Evolutionary conservation across 35 echinoderm and acorn worm species (phyloP), one percentile per base, ranked within the genome.

Genomic region (Ophiothrix spiculata): DNA sequence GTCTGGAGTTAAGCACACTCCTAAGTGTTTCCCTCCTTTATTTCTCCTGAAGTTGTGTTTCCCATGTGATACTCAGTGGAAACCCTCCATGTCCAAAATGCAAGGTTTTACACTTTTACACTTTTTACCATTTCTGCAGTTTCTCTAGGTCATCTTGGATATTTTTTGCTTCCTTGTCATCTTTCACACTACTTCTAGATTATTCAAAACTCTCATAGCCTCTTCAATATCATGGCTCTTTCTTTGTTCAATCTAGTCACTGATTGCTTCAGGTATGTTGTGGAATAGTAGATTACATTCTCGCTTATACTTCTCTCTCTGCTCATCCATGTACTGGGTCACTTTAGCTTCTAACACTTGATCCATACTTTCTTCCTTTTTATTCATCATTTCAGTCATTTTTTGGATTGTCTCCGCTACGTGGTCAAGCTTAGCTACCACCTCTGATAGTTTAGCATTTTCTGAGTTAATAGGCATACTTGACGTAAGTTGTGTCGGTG

Each of bases 241-340:
- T 34, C 32, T 31, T 21, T 25, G 12, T 23, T 54, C 40, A 10
- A 38, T 31, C 19, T 81, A 2, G 25, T 81, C 80, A 54, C 80
- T 81, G 13, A 23, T 8, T 4, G 39, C 15, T 32, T 81, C 60
- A 4, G 60, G 60, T 4, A 69, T 69, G 60, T 69, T 69, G 60
- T 69, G 60, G 13, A 81, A 81, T 4, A 81, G n/a, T 25, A 81
- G 0, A 80, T 80, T 80, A 37, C 34, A 31, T 40, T 81, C 23
- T 81, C 39, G 21, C 21, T 81, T 34, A 1, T 81, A 16, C 16
- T 32, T 81, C 34, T 81, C 17, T 0, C 15, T 39, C 29, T 38
- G 0, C 32, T 81, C 80, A 31, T 81, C 28, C 80, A 81, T 31
- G 31, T 49, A 37, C 32, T 79, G 35, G 34, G 23, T 8, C 11